phyloP scores from a whole-genome alignment of 1,140 invertebrate genomes.

The Drosophila bocqueti region DNA sequence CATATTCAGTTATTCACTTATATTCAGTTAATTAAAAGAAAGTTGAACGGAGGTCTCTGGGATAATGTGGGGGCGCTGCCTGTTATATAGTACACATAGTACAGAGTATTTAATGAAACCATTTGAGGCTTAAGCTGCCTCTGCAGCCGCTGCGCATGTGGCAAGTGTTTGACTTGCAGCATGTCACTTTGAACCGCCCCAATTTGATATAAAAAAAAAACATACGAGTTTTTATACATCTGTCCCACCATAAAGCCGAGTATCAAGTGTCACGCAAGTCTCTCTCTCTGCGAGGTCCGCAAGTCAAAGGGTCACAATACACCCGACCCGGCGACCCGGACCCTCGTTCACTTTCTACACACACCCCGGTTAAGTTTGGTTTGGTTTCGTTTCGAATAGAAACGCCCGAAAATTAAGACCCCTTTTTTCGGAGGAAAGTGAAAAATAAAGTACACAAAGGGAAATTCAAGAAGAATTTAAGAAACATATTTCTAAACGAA shows the following conservation, averaged over 20 bases:
- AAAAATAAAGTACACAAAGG: conserved; percentile 23
- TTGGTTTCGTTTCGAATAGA: conserved; percentile 19
- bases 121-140: conserved; percentile 53
- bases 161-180: conserved; percentile 71
- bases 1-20: conserved; percentile 48
- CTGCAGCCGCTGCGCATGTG: conserved; percentile 40
- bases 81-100: conserved; percentile 1
- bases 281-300: conserved; percentile 24
- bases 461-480: background rate
- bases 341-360: conserved; percentile 68
- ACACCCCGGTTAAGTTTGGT: conserved; percentile 5
- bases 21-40: conserved; percentile 80
- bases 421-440: conserved; percentile 25
- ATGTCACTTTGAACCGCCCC: conserved; percentile 76
- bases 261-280: conserved; percentile 76
- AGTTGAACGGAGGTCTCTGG: conserved; percentile 49
- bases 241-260: conserved; percentile 30
- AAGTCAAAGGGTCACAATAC: conserved; percentile 61
- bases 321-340: conserved; percentile 11
- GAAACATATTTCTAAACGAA: background rate
- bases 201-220: conserved; percentile 37
- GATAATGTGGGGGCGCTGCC: conserved; percentile 49
- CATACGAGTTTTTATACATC: conserved; percentile 25
- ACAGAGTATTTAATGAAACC: conserved; percentile 62
- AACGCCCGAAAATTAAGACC: conserved; percentile 34